Evolutionary conservation across 2,797 vertebrate species (phyloP), one percentile per base, ranked within the genome.

Genomic region (Protonibea diacanthus): DNA sequence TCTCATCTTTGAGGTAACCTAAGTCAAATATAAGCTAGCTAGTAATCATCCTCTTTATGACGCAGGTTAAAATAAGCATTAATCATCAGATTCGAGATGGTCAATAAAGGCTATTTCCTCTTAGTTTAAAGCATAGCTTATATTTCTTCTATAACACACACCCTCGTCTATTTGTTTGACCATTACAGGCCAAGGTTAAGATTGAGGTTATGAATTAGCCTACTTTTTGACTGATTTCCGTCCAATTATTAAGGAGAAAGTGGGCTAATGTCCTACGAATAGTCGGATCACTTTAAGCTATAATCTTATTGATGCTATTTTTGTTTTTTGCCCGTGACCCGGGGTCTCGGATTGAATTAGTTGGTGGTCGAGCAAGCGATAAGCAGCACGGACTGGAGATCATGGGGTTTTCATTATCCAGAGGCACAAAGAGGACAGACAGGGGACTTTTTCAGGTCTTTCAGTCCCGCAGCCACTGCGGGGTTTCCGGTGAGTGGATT

Each of bases 331-430:
- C 12, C 66, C 48, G 49, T 80, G 79, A 80, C 85, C 83, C 69
- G n/a, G 52, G 48, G 81, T 84, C 76, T 76, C 42, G 80, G 78
- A 86, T 90, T 88, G 68, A 91, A 92, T 93, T 89, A 88, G 78
- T 86, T 38, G 64, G 84, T 80, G 81, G 81, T 80, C 63, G 72
- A 80, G 78, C 81, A 89, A 38, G 85, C 81, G 84, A 84, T 80
- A 76, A 86, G 86, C 55, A 69, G 84, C 72, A 61, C 70, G 52
- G 82, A 94, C 57, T 74, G 83, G 60, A 68, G 58, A 78, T 88
- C 91, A 93, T 85, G 82, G 80, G 88, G 88, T 88, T 91, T 89
- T 89, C 67, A 91, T 94, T 93, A 91, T 74, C 74, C 76, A 48
- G 64, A 86, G 85, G 84, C 80, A 48, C 33, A 38, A 9, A 38